Evolutionary conservation across 2,797 vertebrate genomes (phyloP).

Genomic region (Scarus forsteni): DNA sequence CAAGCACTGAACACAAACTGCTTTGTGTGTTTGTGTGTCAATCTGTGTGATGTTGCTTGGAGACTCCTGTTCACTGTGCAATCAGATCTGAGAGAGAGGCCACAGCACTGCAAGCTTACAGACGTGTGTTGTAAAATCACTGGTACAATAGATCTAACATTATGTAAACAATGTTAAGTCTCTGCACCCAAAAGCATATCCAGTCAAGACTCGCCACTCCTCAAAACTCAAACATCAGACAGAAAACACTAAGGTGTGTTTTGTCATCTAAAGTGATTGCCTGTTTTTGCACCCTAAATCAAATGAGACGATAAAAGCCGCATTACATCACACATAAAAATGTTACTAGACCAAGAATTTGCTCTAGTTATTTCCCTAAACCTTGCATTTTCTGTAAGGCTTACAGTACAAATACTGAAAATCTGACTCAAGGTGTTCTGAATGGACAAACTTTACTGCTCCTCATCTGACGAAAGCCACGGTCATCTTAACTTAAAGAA

Average conservation of each 20-base stretch:
- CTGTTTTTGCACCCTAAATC: neutral
- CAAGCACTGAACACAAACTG: conserved; percentile 31
- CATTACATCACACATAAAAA: neutral
- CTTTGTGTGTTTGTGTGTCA: neutral
- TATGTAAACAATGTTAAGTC: neutral
- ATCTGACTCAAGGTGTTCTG: neutral
- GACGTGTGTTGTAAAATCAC: neutral
- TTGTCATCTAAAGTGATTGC: neutral
- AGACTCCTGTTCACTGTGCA: conserved; percentile 13
- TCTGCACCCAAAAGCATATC: neutral
- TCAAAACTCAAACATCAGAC: neutral
- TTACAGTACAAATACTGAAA: too few relatives aligned
- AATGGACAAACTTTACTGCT: neutral
- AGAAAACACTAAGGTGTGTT: neutral
- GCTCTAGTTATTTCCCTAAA: neutral
- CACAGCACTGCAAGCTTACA: conserved; percentile 20
- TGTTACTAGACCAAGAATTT: neutral
- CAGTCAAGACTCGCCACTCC: conserved; percentile 4
- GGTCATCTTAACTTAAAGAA: too few relatives aligned
- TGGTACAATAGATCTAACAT: conserved; percentile 3
- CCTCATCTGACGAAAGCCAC: neutral
- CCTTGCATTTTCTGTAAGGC: neutral
- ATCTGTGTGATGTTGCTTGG: conserved; percentile 27
- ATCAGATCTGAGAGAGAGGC: conserved; percentile 18
- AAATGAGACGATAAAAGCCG: neutral